Base-by-base conservation (phyloP, 2,113 vertebrate genomes). In the Rhea americana region DNA sequence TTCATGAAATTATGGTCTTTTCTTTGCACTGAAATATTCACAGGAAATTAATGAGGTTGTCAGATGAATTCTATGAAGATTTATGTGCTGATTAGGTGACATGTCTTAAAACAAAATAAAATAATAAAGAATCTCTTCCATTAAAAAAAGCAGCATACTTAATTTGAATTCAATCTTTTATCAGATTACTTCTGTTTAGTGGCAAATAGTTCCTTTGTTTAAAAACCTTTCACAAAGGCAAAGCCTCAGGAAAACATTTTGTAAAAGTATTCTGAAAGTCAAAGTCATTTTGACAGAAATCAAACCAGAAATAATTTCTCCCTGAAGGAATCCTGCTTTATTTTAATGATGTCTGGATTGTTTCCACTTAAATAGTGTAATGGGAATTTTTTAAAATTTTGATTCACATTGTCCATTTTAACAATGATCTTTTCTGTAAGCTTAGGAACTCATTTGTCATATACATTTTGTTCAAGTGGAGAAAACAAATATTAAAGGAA, bases 231-330 rank as follows among this genome's bases (percentile, higher is more conserved):
- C 76, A 89, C 87, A 89, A 96, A 97, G 96, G 89, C 63, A 91
- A 96, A 94, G 95, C 96, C 96, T 74, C 67, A 91, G 95, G 96
- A 97, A 96, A 95, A 93, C 91, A 95, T 96, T 97, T 93, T 95
- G 95, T 97, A 91, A 81, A 95, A 95, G 93, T 85, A 92, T 94
- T 97, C 85, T 96, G 97, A 97, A 98, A 97, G 97, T 97, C 97
- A 97, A 97, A 97, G 96, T 96, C 95, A 96, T 98, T 97, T 97
- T 97, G 97, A 97, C 96, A 97, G 96, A 98, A 97, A 97, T 97
- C 97, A 97, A 97, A 97, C 75, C 90, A 97, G 95, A 97, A 97
- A 96, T 97, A 97, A 98, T 98, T 97, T 97, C 96, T 98, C 97
- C 97, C 97, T 86, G 95, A 98, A 98, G 97, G 96, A 97, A 97